phyloP scores from a whole-genome alignment of 2,888 invertebrate species.

The Aquatica leii region DNA sequence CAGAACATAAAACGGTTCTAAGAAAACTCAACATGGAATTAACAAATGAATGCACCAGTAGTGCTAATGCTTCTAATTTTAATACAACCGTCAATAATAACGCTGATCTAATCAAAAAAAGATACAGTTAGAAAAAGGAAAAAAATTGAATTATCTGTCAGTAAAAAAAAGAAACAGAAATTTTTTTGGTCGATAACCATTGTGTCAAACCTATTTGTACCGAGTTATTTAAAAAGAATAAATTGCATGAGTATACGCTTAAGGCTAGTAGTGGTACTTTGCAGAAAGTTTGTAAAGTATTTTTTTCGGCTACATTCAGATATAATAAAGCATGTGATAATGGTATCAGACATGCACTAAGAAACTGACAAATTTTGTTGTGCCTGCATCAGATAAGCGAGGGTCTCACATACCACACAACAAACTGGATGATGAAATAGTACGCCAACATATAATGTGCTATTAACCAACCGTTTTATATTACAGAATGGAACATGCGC shows the following conservation, averaged over 20 bases:
- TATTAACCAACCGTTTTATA: neutral
- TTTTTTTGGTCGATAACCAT: neutral
- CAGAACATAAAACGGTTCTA: neutral
- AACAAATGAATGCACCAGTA: conserved; percentile 2
- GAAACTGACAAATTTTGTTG: conserved; percentile 12
- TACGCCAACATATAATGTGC: neutral
- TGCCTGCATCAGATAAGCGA: too few relatives aligned
- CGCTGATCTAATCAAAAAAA: conserved; percentile 3
- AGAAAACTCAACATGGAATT: conserved; percentile 1
- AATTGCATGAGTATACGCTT: conserved; percentile 4
- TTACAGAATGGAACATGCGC: conserved; percentile 7
- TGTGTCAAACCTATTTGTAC: conserved; percentile 1
- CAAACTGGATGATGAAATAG: neutral
- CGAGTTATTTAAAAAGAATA: conserved; percentile 3
- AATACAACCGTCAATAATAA: too few relatives aligned
- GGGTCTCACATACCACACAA: neutral
- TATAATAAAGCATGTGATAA: conserved; percentile 5
- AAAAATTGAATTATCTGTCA: neutral
- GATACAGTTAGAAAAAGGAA: too few relatives aligned
- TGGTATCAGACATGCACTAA: neutral
- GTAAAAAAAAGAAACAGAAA: neutral
- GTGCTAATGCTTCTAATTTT: too few relatives aligned
- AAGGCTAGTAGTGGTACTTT: conserved; percentile 1
- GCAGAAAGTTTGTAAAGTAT: conserved; percentile 11
- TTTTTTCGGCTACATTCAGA: conserved; percentile 7